Conservation (phyloP, 2,113 vertebrate species). For the Gopherus evgoodei region DNA sequence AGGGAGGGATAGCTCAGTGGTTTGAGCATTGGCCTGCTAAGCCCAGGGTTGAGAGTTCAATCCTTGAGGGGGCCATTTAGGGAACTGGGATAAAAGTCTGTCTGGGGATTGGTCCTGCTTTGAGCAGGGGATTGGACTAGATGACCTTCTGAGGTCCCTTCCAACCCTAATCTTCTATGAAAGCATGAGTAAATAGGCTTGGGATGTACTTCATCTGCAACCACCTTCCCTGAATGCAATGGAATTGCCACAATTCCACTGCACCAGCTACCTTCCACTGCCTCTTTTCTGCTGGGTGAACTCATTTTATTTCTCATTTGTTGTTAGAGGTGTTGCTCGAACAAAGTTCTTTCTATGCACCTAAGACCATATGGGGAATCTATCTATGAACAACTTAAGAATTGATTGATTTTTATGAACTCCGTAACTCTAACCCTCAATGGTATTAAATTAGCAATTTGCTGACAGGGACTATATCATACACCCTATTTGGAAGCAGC, state of each 20-base stretch:
- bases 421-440: neutral
- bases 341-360: neutral
- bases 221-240: neutral
- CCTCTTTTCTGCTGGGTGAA: neutral
- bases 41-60: no score
- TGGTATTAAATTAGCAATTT: neutral
- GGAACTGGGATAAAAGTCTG: no score
- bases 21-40: no score
- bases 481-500: neutral
- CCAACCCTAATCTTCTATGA: no score
- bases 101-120: no score
- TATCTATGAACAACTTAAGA: neutral
- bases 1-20: no score
- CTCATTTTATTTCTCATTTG: no score
- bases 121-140: no score
- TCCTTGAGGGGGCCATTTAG: no score
- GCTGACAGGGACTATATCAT: neutral
- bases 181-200: fast-evolving
- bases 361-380: neutral
- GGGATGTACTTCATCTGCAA: neutral
- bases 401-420: neutral
- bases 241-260: neutral
- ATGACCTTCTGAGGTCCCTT: no score
- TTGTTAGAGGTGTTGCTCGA: no score
- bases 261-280: neutral